Base-by-base conservation (phyloP, 2,113 vertebrate species). In the Rhea pennata region DNA sequence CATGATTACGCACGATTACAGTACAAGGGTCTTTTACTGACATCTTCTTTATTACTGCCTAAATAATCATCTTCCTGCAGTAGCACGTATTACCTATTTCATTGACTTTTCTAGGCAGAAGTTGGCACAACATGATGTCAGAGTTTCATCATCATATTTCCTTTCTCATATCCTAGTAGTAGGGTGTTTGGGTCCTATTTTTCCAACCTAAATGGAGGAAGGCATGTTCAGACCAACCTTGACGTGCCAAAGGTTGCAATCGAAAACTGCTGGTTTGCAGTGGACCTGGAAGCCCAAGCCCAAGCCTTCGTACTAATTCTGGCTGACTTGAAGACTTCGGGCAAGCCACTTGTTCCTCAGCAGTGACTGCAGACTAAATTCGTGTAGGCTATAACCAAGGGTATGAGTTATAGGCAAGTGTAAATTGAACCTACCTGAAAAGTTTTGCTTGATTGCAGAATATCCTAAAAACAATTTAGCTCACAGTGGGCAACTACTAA, bases 151-250 rank as follows among this genome's bases (percentile, higher is more conserved):
- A 46, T 5, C 23, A 31, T 9, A 11, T 29, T 48, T 5, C 26
- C 64, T 44, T 33, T 5, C 71, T 23, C 21, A 29, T 5, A 17
- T 6, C 21, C 31, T 12, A n/a, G 7, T 3, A 15, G 10, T 8
- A 53, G 13, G 17, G 31, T 48, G 56, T 6, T 15, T 4, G 2
- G 42, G 15, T 14, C 6, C 4, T 24, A 12, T 0, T 7, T 70
- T 50, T 46, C 73, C 77, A 6, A 9, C 46, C 5, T 33, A 27
- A 33, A 4, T 14, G 39, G 22, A 11, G 24, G 40, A 17, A 50
- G 5, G 58, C 31, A 2, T 0, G 0, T 4, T 27, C 66, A 50
- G 33, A 1, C 29, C 71, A 46, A 4, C 21, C 10, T 27, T 4
- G 29, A 21, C 39, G 6, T 8, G 15, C 26, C 11, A 20, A 12